These are phyloP conservation scores for Blennius ocellaris DNA, from an alignment of 2,113 vertebrate species.

Conservation along the genomic window DNA sequence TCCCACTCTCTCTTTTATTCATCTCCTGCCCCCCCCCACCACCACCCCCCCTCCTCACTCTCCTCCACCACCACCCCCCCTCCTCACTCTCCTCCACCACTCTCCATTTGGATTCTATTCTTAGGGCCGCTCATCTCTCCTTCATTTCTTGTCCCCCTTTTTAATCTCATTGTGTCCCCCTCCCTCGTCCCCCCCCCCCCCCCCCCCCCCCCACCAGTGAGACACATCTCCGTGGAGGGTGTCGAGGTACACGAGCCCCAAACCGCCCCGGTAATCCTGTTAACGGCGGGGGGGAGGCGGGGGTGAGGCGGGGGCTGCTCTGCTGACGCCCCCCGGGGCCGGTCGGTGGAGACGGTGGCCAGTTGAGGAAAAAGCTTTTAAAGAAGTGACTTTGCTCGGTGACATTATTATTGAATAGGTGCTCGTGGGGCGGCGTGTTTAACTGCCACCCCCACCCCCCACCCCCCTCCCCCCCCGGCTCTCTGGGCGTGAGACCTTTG, in stretches of 20 bases:
- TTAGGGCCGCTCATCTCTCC: conserved; percentile 64
- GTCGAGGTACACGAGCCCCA: conserved; percentile 39
- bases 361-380: conserved; percentile 16
- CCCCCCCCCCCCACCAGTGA: conserved; percentile 47
- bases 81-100: conserved; percentile 33
- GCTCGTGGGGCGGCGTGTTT: conserved; percentile 12
- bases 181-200: conserved; percentile 42
- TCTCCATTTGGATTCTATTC: conserved; percentile 70
- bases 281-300: conserved; percentile 39
- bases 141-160: conserved; percentile 61
- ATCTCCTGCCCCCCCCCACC: conserved; percentile 28
- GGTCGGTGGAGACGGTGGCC: no score
- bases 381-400: conserved; percentile 24
- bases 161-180: conserved; percentile 70
- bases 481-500: not conserved
- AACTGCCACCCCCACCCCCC: conserved; percentile 23
- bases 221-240: conserved; percentile 53
- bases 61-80: not conserved
- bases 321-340: no score
- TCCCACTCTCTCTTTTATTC: conserved; percentile 74
- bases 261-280: conserved; percentile 57
- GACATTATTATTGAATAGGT: conserved; percentile 32
- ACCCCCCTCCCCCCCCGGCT: no score
- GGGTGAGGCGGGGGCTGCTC: not conserved
- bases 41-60: not conserved